Conservation (phyloP, 2,888 invertebrate genomes). For the Bursaphelenchus okinawaensis region DNA sequence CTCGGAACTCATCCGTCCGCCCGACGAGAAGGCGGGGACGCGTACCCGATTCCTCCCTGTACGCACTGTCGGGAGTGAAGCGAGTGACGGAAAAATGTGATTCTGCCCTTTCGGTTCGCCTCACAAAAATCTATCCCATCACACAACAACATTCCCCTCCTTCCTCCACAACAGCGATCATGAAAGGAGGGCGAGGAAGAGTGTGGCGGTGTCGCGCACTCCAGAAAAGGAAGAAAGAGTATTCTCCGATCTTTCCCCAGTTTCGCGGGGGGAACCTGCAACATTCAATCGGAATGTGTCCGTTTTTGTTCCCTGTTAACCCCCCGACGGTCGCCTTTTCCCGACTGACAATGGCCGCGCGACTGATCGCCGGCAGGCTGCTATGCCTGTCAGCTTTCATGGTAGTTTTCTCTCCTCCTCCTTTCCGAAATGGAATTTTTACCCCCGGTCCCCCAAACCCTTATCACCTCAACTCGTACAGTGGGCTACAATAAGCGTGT, state of each 20-base stretch:
- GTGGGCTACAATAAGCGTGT: no score
- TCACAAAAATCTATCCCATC: not conserved
- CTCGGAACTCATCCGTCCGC: not conserved
- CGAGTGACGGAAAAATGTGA: not conserved
- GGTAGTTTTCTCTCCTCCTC: not conserved
- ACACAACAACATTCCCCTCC: not conserved
- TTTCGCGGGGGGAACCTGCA: not conserved
- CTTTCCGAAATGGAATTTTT: no score
- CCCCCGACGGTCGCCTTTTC: not conserved
- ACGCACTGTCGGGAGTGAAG: not conserved
- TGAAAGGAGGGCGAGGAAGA: not conserved
- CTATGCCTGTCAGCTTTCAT: not conserved
- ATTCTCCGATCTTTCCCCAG: not conserved
- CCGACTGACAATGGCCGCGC: not conserved
- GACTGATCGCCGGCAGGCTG: slow-evolving; percentile 3
- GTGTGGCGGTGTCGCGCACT: slow-evolving; percentile 1
- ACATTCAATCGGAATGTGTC: no score
- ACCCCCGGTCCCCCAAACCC: no score
- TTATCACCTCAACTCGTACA: no score
- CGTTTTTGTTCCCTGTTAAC: not conserved
- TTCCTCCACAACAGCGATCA: not conserved
- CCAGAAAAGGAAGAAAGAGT: slow-evolving; percentile 1
- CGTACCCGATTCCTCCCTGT: not conserved
- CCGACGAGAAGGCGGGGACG: not conserved
- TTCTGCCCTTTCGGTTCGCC: no score